Evolutionary conservation across 2,888 invertebrate genomes (phyloP).

Genomic region (Athetis lepigone): DNA sequence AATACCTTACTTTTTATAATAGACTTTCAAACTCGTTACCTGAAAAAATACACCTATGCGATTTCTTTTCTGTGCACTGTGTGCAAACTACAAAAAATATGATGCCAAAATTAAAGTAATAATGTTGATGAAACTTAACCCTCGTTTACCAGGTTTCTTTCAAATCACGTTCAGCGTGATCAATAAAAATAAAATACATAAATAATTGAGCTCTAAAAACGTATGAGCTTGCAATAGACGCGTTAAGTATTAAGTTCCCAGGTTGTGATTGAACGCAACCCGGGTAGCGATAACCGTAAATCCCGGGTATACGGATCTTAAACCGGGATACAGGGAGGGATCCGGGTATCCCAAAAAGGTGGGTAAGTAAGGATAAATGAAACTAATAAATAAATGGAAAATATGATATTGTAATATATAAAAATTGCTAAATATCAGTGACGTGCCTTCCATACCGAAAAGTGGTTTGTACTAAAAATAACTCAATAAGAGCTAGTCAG

Average conservation of each 20-base stretch:
- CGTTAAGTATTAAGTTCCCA: slow-evolving; percentile 84
- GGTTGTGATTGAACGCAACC: slow-evolving; percentile 89
- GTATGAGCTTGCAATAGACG: slow-evolving; percentile 71
- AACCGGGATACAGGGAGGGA: slow-evolving; percentile 69
- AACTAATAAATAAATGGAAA: not conserved
- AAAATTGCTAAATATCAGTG: not conserved
- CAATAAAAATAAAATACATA: slow-evolving; percentile 67
- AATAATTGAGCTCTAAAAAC: slow-evolving; percentile 64
- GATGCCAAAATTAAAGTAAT: slow-evolving; percentile 1
- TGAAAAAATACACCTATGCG: not conserved
- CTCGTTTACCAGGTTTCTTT: slow-evolving; percentile 34
- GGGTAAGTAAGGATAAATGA: not conserved
- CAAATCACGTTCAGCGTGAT: slow-evolving; percentile 64
- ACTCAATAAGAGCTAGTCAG: no score
- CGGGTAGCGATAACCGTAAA: slow-evolving; percentile 90
- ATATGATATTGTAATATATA: no score
- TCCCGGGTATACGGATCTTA: slow-evolving; percentile 80
- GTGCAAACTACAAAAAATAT: not conserved
- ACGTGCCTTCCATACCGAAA: no score
- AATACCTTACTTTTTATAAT: no score
- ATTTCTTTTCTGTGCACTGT: not conserved
- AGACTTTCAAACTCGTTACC: no score
- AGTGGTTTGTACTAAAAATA: no score
- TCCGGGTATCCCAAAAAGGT: slow-evolving; percentile 49
- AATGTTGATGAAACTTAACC: slow-evolving; percentile 8